phyloP scores from a whole-genome alignment of 2,888 invertebrate genomes.

The Drosophila kanekoi region DNA sequence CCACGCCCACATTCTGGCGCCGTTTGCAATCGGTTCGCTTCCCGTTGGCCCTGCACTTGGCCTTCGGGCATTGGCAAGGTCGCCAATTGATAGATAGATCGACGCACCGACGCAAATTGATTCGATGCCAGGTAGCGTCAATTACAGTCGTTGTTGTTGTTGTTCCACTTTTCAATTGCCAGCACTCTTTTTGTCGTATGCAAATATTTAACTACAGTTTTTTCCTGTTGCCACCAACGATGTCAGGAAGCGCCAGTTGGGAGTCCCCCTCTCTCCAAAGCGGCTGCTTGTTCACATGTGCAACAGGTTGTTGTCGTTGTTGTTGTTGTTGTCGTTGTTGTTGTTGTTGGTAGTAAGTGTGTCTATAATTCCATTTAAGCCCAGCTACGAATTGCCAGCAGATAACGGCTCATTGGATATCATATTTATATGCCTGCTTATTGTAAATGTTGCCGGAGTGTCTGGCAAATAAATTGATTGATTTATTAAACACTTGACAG shows the following conservation, averaged over 20 bases:
- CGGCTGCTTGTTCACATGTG: conserved; percentile 30
- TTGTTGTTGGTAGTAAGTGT: conserved; percentile 7
- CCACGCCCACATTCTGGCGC: conserved; percentile 73
- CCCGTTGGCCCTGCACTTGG: conserved; percentile 46
- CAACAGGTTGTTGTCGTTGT: conserved; percentile 46
- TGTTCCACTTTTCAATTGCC: conserved; percentile 18
- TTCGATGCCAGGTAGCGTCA: conserved; percentile 43
- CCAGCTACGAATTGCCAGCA: conserved; percentile 9
- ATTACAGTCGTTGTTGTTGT: conserved; percentile 13
- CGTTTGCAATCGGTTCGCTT: conserved; percentile 25
- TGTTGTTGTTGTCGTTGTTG: conserved; percentile 15
- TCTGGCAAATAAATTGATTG: conserved; percentile 49
- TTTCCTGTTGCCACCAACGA: conserved; percentile 16
- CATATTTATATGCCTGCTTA: conserved; percentile 30
- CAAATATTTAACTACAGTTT: conserved; percentile 59
- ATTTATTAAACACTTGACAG: conserved; percentile 36
- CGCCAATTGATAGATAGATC: conserved; percentile 62
- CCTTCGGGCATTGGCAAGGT: conserved; percentile 57
- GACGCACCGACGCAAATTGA: conserved; percentile 45
- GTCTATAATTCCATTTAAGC: conserved; percentile 30
- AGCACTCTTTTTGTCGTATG: conserved; percentile 38
- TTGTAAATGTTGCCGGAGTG: conserved; percentile 43
- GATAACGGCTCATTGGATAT: conserved; percentile 40
- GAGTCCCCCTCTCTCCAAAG: conserved; percentile 1
- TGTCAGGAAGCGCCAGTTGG: conserved; percentile 37